Evolutionary conservation across 64 coral and sea anemone genomes (phyloP).

Genomic region (Stichodactyla mertensii): DNA sequence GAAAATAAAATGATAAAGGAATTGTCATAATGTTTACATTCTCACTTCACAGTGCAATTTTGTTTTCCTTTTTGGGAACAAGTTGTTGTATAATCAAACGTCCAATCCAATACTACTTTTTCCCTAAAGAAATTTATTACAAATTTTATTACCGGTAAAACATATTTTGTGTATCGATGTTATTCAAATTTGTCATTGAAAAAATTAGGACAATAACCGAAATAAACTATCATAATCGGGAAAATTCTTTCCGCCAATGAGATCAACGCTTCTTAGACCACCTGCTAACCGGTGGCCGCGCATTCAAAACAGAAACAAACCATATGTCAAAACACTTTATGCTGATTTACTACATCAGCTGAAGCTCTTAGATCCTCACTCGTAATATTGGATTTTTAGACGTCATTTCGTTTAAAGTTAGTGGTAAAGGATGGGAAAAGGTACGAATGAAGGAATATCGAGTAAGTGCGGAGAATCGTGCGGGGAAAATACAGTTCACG

Average conservation of each 20-base stretch:
- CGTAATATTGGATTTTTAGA: not conserved
- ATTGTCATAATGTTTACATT: too few species aligned
- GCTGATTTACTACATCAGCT: not conserved
- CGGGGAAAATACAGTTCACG: not conserved
- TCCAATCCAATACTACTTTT: too few species aligned
- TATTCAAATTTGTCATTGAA: too few species aligned
- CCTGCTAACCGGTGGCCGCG: conserved; percentile 7
- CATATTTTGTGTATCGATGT: too few species aligned
- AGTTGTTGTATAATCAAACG: too few species aligned
- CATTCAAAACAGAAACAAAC: not conserved
- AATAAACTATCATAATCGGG: not conserved
- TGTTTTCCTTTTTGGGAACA: too few species aligned
- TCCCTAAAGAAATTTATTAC: too few species aligned
- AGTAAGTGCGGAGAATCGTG: not conserved
- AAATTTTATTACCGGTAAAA: too few species aligned
- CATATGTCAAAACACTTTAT: not conserved
- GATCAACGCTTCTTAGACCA: not conserved
- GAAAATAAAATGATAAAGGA: too few species aligned
- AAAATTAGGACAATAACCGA: too few species aligned
- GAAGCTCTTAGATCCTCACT: not conserved
- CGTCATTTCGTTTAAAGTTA: not conserved
- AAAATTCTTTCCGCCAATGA: not conserved
- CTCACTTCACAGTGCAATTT: too few species aligned
- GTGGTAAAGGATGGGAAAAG: not conserved
- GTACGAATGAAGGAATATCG: not conserved